A percentile compares a stretch with the other conserved stretches of the same genome.
Conservation (phyloP, 2,888 invertebrate species). For the Drosophila fungiperda region DNA sequence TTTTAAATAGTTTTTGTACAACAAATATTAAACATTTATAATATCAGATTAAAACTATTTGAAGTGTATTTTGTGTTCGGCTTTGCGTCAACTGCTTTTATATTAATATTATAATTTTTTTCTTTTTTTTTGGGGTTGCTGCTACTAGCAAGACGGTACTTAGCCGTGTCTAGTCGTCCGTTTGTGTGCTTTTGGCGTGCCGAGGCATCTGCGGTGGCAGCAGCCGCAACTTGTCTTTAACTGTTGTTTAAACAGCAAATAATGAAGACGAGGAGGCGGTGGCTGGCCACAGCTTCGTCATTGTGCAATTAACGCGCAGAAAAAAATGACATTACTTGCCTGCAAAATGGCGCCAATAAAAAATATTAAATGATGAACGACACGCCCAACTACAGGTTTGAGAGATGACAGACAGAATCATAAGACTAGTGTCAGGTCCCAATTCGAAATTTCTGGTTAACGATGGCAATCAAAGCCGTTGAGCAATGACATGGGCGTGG, state of each 20-base stretch:
- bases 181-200: conserved; percentile 59
- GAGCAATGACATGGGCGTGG: conserved; percentile 51
- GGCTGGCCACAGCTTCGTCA: conserved; percentile 69
- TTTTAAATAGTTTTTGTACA: background rate
- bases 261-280: conserved; percentile 59
- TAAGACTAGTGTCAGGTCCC: conserved; percentile 24
- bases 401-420: conserved; percentile 36
- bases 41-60: too few species aligned
- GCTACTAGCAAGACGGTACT: conserved; percentile 49
- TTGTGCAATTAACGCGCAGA: conserved; percentile 74
- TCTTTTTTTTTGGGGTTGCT: conserved; percentile 38
- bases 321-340: conserved; percentile 75
- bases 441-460: conserved; percentile 21
- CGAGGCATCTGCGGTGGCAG: conserved; percentile 54
- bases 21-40: too few species aligned
- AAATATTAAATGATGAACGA: conserved; percentile 35
- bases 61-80: conserved; percentile 20
- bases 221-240: conserved; percentile 66
- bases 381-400: conserved; percentile 46
- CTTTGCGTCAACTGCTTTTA: background rate
- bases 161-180: conserved; percentile 30
- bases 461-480: conserved; percentile 36
- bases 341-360: conserved; percentile 70
- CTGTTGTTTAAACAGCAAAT: conserved; percentile 72
- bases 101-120: conserved; percentile 28